A percentile compares a stretch with the other conserved stretches of the same genome.
These are phyloP conservation scores for Gnatocerus cornutus DNA, from an alignment of 2,888 invertebrate genomes.

Conservation along the genomic window DNA sequence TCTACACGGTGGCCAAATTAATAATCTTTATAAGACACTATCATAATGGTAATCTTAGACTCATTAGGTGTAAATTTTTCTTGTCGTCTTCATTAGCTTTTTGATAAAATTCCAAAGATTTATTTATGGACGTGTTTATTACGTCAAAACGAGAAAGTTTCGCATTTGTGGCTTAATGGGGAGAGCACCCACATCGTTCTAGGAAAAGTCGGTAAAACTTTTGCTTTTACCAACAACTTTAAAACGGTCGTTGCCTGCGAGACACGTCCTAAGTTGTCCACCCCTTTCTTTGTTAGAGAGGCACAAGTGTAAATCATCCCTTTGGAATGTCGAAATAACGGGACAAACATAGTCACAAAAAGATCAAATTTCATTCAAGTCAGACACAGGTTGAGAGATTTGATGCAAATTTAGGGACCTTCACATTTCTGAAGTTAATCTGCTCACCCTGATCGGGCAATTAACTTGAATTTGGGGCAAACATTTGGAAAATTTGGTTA, in stretches of 20 bases:
- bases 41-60: slow-evolving; percentile 3
- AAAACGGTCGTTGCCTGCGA: slow-evolving; percentile 16
- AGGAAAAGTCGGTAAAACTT: slow-evolving; percentile 11
- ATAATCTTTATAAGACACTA: slow-evolving; percentile 23
- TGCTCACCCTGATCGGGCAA: no score
- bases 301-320: slow-evolving; percentile 1
- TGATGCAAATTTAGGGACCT: no score
- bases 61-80: slow-evolving; percentile 12
- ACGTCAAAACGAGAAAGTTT: slow-evolving; percentile 5
- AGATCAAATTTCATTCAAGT: no score
- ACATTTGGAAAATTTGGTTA: no score
- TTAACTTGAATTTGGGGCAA: no score
- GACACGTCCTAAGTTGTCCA: not conserved
- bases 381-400: no score
- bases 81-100: slow-evolving; percentile 10
- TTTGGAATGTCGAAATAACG: not conserved
- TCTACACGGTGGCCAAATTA: slow-evolving; percentile 22
- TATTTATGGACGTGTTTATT: not conserved
- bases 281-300: not conserved
- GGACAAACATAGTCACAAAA: not conserved
- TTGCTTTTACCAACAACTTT: slow-evolving; percentile 19
- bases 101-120: not conserved
- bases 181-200: slow-evolving; percentile 10
- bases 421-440: no score
- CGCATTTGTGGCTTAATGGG: slow-evolving; percentile 9